Percentiles rank a stretch among this genome's conserved stretches.
Evolutionary conservation across 2,888 invertebrate species (phyloP).

Genomic region (Diogma glabrata): DNA sequence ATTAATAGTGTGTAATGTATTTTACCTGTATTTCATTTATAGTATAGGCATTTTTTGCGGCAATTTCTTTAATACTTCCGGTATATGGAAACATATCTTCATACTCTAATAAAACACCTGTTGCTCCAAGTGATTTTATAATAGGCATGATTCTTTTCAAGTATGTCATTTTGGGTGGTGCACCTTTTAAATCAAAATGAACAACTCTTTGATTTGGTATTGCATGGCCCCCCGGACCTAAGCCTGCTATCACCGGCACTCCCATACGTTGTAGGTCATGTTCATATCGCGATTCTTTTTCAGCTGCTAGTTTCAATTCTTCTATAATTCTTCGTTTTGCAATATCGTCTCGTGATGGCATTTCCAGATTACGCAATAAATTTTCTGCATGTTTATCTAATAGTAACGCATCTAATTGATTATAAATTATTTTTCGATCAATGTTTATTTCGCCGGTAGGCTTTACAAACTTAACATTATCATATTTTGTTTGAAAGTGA

Average conservation of each 20-base stretch:
- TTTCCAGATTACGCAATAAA: conserved; percentile 34
- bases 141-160: conserved; percentile 46
- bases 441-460: conserved; percentile 17
- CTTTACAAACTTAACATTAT: conserved; percentile 17
- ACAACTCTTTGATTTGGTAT: conserved; percentile 44
- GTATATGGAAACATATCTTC: conserved; percentile 73
- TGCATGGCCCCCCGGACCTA: conserved; percentile 32
- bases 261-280: conserved; percentile 36
- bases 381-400: conserved; percentile 1
- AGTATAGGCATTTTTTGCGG: conserved; percentile 42
- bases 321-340: conserved; percentile 30
- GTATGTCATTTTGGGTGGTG: conserved; percentile 51
- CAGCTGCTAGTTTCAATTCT: conserved; percentile 31
- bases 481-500: not conserved
- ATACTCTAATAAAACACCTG: conserved; percentile 62
- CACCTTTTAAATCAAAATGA: conserved; percentile 68
- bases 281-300: conserved; percentile 29
- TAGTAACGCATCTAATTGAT: not conserved
- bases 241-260: conserved; percentile 31
- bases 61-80: conserved; percentile 42
- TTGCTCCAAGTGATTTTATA: conserved; percentile 51
- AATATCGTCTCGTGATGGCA: conserved; percentile 32
- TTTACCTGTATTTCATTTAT: not conserved
- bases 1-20: too few relatives aligned
- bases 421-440: not conserved